Evolutionary conservation across 2,113 vertebrate species (phyloP).

Genomic region (Microcebus murinus): DNA sequence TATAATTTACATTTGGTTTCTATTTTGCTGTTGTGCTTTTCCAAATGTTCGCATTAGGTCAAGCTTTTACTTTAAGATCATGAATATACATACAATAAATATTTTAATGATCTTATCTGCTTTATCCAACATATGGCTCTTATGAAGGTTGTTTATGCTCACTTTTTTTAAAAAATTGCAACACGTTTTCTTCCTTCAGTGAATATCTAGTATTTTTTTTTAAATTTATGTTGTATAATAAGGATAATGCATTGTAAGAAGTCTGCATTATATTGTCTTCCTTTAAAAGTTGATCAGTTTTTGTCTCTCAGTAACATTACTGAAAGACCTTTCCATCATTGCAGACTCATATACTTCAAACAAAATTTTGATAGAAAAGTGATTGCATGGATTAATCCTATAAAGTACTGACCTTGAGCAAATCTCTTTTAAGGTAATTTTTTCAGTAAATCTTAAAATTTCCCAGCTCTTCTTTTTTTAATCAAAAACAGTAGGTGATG

Average conservation of each 20-base stretch:
- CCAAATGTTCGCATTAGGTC: neutral
- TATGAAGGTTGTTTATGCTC: neutral
- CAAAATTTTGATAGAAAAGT: neutral
- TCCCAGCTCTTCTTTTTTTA: neutral
- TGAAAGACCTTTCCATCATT: neutral
- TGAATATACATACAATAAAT: neutral
- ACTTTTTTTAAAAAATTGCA: neutral
- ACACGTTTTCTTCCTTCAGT: neutral
- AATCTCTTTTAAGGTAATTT: neutral
- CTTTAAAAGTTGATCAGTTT: neutral
- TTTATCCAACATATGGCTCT: neutral
- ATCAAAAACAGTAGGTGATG: neutral
- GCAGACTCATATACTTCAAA: neutral
- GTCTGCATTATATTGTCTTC: neutral
- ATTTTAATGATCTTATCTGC: neutral
- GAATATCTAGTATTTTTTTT: neutral
- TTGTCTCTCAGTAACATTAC: neutral
- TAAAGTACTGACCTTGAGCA: neutral
- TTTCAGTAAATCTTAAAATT: neutral
- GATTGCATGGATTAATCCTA: fast-evolving
- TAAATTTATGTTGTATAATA: neutral
- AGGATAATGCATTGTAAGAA: neutral
- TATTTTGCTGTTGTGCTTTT: neutral
- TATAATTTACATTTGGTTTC: neutral
- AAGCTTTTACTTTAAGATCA: neutral